Percentiles rank a stretch among this genome's conserved stretches.
These are phyloP conservation scores for Meleagris gallopavo DNA, from an alignment of 2,113 vertebrate genomes.

Conservation along the genomic window DNA sequence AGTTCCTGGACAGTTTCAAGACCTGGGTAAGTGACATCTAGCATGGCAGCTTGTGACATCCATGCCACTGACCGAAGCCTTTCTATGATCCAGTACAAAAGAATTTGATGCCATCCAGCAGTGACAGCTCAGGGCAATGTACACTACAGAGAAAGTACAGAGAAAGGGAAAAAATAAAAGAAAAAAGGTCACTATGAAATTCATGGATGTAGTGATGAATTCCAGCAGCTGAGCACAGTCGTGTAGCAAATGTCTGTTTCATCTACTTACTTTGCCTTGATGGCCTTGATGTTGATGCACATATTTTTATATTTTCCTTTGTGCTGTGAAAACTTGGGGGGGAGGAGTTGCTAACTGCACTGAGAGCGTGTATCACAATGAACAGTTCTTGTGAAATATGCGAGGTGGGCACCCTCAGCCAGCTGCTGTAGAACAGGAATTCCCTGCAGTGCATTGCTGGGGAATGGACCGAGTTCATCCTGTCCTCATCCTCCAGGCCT, in stretches of 20 bases:
- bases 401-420: neutral
- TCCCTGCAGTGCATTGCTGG: neutral
- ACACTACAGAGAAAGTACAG: neutral
- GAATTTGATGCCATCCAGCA: neutral
- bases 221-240: neutral
- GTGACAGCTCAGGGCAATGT: neutral
- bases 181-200: neutral
- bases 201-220: neutral
- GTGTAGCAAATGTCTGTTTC: no score
- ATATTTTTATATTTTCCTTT: neutral
- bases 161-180: no score
- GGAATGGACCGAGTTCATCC: neutral
- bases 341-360: no score
- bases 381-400: neutral
- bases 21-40: neutral
- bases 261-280: neutral
- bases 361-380: fast-evolving
- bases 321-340: neutral
- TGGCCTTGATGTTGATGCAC: neutral
- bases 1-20: neutral
- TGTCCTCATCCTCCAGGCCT: neutral
- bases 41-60: neutral
- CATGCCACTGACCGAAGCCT: no score
- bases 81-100: no score
- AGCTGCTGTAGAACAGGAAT: neutral